These are phyloP conservation scores for Sinocyclocheilus maitianheensis DNA, from an alignment of 2,113 vertebrate species.

Conservation along the genomic window DNA sequence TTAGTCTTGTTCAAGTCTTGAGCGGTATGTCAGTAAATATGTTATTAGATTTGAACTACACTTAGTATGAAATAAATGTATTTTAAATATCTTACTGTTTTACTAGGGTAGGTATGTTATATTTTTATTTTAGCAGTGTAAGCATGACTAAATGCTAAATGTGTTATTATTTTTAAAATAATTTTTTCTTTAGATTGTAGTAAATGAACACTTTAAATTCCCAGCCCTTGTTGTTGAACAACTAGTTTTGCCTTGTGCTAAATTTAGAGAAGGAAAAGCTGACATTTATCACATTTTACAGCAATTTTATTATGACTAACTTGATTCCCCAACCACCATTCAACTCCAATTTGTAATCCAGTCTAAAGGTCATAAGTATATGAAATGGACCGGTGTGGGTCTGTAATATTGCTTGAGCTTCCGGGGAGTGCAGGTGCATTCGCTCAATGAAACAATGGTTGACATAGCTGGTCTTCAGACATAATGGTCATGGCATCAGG, in stretches of 20 bases:
- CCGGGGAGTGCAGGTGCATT: constrained; percentile 26
- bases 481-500: constrained; percentile 1
- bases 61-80: too few species aligned
- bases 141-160: not conserved
- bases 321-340: constrained; percentile 12
- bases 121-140: not conserved
- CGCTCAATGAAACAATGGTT: constrained; percentile 29
- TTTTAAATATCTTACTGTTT: too few species aligned
- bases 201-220: not conserved
- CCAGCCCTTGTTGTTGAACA: not conserved
- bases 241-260: not conserved
- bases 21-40: too few species aligned
- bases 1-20: too few species aligned
- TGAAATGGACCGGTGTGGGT: not conserved
- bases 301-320: not conserved
- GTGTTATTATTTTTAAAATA: not conserved
- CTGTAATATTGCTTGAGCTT: constrained; percentile 5
- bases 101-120: not conserved
- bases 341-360: constrained; percentile 29
- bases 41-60: too few species aligned
- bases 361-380: constrained; percentile 18
- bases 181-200: not conserved
- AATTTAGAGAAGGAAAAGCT: not conserved
- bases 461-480: constrained; percentile 56
- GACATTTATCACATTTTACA: constrained; percentile 27